Evolutionary conservation across 2,797 vertebrate species (phyloP), one percentile per base, ranked within the genome.

Genomic region (Phrynocephalus guinanensis): DNA sequence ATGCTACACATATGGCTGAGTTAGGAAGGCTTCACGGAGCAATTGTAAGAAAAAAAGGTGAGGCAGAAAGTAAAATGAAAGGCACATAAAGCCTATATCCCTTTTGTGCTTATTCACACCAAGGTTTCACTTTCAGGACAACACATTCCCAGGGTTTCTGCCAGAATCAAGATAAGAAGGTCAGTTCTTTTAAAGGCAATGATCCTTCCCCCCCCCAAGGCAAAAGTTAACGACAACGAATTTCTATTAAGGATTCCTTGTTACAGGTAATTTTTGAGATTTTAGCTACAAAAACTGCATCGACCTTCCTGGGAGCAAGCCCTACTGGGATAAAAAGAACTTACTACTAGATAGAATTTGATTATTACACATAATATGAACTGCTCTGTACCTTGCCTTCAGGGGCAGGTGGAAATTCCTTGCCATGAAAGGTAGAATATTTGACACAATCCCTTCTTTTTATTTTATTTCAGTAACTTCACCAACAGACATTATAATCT

Each of bases 41-140:
- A 28, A 68, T 20, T 50, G 6, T 63, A 86, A 28, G 50, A 48
- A 79, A 20, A 20, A 52, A 1, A 44, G 22, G 10, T 76, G 52
- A n/a, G 20, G 50, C 13, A 6, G 16, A n/a, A 26, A 20, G 11
- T n/a, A 70, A 68, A 56, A 87, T 70, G 26, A 77, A 82, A 38
- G 30, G 16, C 72, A 24, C 68, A 38, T 33, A 63, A 30, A 44
- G n/a, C n/a, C n/a, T 9, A 80, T 38, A 20, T 8, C 8, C 3
- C 3, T 52, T 68, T 63, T 50, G 26, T 70, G 73, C 3, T 56
- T 30, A 2, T 33, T 78, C 20, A 60, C 76, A 26, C 30, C 70
- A 60, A 30, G 7, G 66, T 60, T 70, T 83, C 72, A 83, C 48
- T 60, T 70, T 83, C 72, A 83, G 38, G 26, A 83, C 30, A 79